Evolutionary conservation across 2,797 vertebrate genomes (phyloP).

Genomic region (Onychomys leucogaster): DNA sequence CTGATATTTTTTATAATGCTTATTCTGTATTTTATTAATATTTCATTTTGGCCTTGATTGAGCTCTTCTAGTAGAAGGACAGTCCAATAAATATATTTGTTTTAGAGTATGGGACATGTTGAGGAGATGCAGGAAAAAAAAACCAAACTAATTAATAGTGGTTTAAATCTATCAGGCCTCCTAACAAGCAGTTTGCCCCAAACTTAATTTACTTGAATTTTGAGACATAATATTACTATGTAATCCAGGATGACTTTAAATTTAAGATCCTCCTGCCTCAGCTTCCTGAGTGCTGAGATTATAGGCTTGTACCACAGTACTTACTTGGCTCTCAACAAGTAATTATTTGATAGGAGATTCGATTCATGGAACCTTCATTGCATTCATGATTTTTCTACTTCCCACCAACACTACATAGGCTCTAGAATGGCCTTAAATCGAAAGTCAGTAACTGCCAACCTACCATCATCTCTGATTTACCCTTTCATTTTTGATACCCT

Average conservation of each 20-base stretch:
- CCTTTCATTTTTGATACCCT: neutral
- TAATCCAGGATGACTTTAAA: neutral
- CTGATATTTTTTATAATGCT: slow-evolving; percentile 13
- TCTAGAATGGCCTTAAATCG: neutral
- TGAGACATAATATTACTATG: neutral
- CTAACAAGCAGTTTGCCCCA: neutral
- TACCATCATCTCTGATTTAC: neutral
- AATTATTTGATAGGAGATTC: slow-evolving; percentile 54
- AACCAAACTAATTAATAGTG: neutral
- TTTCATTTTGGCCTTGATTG: slow-evolving; percentile 26
- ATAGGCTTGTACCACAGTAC: neutral
- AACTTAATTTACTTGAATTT: neutral
- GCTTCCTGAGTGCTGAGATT: neutral
- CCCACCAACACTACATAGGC: neutral
- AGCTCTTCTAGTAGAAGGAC: neutral
- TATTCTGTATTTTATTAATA: slow-evolving; percentile 29
- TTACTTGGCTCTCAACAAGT: neutral
- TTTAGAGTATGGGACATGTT: slow-evolving; percentile 14
- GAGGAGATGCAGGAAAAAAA: slow-evolving; percentile 35
- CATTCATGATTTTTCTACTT: slow-evolving; percentile 12
- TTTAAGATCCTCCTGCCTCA: neutral
- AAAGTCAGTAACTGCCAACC: neutral
- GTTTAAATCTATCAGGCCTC: slow-evolving; percentile 30
- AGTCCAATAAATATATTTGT: slow-evolving; percentile 39
- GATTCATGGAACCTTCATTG: slow-evolving; percentile 7